Evolutionary conservation across 1,140 invertebrate species (phyloP), one percentile per base, ranked within the genome.

Genomic region (Drosophila pallidifrons): DNA sequence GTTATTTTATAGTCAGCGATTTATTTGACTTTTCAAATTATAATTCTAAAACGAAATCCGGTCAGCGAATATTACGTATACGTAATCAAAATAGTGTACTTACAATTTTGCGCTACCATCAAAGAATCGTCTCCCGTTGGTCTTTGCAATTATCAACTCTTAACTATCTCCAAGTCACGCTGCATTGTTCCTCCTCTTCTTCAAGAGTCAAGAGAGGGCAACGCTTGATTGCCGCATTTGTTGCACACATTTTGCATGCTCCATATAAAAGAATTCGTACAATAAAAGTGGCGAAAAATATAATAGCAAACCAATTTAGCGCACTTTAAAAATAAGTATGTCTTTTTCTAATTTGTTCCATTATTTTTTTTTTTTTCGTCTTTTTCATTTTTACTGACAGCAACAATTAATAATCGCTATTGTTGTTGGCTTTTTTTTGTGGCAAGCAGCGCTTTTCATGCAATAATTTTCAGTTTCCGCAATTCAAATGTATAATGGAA

Each of bases 401-500:
- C 63, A 46, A 46, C 72, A 74, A 82, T 82, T 80, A 79, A 83
- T 82, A 82, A 79, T 75, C 70, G 74, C 43, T 32, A 59, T 46
- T 47, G 51, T 66, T 46, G 47, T 38, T 47, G 7, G 32, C 32
- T 54, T 57, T n/a, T n/a, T 54, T 35, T 38, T 35, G 60, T 46
- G 38, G 49, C 61, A 52, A 59, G 70, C 72, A 55, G 52, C 71
- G 61, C 81, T 82, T 82, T 82, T 76, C 81, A 82, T 72, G 66
- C 58, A 49, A 49, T 75, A 63, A 82, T 82, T 82, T 83, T 64
- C 76, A 59, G 70, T 68, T 82, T 82, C 81, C 81, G 81, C 81
- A 49, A 82, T 82, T 82, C 72, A 51, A 69, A 75, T 68, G 11
- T 54, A 64, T 75, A 67, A 83, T 82, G 79, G 74, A 81, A 81